Percentiles rank a stretch among this genome's conserved stretches.
Conservation (phyloP, 2,888 invertebrate species). For the Octonoba sinensis region DNA sequence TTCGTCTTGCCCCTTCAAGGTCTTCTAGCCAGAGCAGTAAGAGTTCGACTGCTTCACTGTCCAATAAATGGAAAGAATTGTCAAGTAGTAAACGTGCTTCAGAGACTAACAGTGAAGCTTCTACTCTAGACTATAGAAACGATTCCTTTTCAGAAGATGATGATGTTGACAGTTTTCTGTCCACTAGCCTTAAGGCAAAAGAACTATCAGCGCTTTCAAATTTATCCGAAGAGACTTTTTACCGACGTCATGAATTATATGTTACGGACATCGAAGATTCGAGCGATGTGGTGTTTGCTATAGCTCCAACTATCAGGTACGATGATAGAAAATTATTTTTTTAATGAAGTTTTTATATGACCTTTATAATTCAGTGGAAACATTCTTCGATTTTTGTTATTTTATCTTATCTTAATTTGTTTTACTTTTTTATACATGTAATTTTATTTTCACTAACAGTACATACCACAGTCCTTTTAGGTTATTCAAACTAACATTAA, state of each 20-base stretch:
- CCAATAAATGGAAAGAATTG: background rate
- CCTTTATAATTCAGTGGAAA: too few relatives aligned
- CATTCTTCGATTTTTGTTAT: too few relatives aligned
- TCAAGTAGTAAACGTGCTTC: background rate
- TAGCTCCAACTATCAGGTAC: constrained; percentile 66
- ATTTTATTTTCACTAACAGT: too few relatives aligned
- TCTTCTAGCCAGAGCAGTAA: constrained; percentile 14
- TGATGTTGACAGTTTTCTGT: constrained; percentile 20
- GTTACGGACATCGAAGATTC: constrained; percentile 66
- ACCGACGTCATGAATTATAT: constrained; percentile 64
- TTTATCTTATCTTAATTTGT: too few relatives aligned
- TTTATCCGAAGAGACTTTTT: constrained; percentile 44
- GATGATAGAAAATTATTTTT: background rate
- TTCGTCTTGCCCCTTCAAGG: background rate
- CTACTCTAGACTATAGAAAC: background rate
- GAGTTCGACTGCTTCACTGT: constrained; percentile 5
- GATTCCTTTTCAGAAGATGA: constrained; percentile 15
- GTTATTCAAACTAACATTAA: too few relatives aligned
- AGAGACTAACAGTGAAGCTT: background rate
- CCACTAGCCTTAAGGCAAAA: background rate
- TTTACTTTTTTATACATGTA: too few relatives aligned
- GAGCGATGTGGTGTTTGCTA: constrained; percentile 62
- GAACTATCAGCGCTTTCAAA: constrained; percentile 8
- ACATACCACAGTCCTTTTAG: too few relatives aligned
- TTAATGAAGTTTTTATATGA: background rate